Percentiles rank a stretch among this genome's conserved stretches.
Conservation (phyloP, 2,797 vertebrate genomes). For the Zenarchopterus dispar region DNA sequence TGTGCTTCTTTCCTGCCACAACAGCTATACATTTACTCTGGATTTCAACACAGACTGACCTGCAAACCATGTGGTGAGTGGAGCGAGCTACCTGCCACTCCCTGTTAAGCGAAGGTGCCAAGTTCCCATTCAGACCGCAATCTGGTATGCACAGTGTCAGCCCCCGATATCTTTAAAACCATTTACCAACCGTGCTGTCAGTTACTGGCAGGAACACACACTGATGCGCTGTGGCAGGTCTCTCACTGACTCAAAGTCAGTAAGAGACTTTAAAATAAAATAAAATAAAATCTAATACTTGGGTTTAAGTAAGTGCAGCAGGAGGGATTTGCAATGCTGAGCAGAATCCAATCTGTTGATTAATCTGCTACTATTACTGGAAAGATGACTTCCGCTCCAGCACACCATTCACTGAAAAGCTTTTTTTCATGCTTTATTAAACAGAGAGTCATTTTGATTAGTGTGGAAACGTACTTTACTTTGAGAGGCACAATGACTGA, state of each 20-base stretch:
- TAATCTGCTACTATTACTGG: constrained; percentile 84
- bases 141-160: constrained; percentile 55
- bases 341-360: constrained; percentile 90
- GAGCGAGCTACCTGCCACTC: constrained; percentile 72
- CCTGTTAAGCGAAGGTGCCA: constrained; percentile 70
- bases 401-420: constrained; percentile 91
- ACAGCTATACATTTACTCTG: constrained; percentile 65
- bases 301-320: constrained; percentile 67
- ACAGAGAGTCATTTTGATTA: constrained; percentile 97
- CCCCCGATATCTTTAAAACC: constrained; percentile 63
- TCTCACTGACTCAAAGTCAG: constrained; percentile 41
- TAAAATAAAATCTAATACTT: constrained; percentile 37
- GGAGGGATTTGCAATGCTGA: constrained; percentile 71
- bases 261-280: neutral
- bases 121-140: constrained; percentile 57
- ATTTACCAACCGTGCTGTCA: constrained; percentile 71
- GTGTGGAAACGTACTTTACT: constrained; percentile 93
- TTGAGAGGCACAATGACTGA: constrained; percentile 93
- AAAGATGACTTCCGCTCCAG: constrained; percentile 89
- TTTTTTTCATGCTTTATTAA: constrained; percentile 99
- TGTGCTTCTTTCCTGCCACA: constrained; percentile 41
- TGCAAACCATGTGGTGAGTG: constrained; percentile 59
- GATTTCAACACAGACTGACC: constrained; percentile 68
- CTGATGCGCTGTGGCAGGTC: constrained; percentile 77
- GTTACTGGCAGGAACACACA: constrained; percentile 54